Percentiles rank a stretch among this genome's conserved stretches.
phyloP scores from a whole-genome alignment of 2,797 vertebrate species.

The Hoplostethus atlanticus region DNA sequence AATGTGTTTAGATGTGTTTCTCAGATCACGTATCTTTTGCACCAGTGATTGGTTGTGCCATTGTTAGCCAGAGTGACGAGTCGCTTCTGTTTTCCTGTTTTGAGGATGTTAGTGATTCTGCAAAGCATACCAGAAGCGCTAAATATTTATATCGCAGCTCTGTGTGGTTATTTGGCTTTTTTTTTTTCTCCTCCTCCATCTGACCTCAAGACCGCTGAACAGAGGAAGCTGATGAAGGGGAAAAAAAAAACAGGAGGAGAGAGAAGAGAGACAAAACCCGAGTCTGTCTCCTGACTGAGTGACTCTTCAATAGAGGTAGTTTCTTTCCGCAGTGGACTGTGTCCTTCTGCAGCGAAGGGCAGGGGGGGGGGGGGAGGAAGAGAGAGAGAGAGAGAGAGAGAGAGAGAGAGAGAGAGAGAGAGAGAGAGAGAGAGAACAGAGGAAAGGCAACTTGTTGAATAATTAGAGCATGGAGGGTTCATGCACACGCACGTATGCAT shows the following conservation, averaged over 20 bases:
- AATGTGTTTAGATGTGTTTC: no score
- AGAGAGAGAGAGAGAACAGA: slow-evolving; percentile 14
- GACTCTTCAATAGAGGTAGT: slow-evolving; percentile 54
- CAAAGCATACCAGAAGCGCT: slow-evolving; percentile 39
- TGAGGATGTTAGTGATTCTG: slow-evolving; percentile 33
- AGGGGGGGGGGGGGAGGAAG: slow-evolving; percentile 22
- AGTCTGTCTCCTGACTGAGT: slow-evolving; percentile 56
- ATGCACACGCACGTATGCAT: slow-evolving; percentile 43
- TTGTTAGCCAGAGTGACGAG: not conserved
- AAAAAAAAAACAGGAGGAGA: not conserved
- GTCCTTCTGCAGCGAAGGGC: slow-evolving; percentile 47
- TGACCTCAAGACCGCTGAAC: slow-evolving; percentile 46
- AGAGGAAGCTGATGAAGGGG: slow-evolving; percentile 47
- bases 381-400: slow-evolving; percentile 21
- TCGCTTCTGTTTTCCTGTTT: slow-evolving; percentile 11
- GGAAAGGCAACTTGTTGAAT: slow-evolving; percentile 57
- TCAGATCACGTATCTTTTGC: not conserved
- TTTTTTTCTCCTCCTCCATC: slow-evolving; percentile 13
- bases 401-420: slow-evolving; percentile 19
- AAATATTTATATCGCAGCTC: slow-evolving; percentile 67
- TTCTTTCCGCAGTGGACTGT: slow-evolving; percentile 64
- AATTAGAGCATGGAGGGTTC: slow-evolving; percentile 62
- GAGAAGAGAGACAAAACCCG: slow-evolving; percentile 47
- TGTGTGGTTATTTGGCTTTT: slow-evolving; percentile 51
- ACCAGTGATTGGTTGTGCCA: not conserved